phyloP scores from a whole-genome alignment of 64 coral and sea anemone species.

The Montipora foliosa region DNA sequence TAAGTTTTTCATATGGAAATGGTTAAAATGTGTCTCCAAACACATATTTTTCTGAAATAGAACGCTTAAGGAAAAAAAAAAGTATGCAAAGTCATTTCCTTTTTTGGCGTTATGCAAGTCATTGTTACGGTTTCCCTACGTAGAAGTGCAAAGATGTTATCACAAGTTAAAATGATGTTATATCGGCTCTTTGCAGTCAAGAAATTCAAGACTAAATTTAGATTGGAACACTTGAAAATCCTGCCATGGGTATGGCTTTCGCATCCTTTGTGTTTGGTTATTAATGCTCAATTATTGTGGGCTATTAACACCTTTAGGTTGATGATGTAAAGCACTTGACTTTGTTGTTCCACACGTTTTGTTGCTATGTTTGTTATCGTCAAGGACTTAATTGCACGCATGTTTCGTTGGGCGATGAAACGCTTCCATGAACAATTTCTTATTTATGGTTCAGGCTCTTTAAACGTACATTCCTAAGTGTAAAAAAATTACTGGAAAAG shows the following conservation, averaged over 20 bases:
- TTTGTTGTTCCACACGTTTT: background rate
- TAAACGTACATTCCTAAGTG: background rate
- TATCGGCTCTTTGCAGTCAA: background rate
- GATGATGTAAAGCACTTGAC: conserved; percentile 15
- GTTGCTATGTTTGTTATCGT: conserved; percentile 57
- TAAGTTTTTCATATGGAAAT: background rate
- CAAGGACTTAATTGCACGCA: conserved; percentile 24
- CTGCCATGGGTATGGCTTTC: background rate
- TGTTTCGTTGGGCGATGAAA: background rate
- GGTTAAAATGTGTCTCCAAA: background rate
- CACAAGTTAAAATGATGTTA: conserved; percentile 8
- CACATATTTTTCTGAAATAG: background rate
- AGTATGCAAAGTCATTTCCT: background rate
- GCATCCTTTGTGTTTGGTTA: background rate
- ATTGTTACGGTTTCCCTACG: background rate
- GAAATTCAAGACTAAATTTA: conserved; percentile 45
- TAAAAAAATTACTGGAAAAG: background rate
- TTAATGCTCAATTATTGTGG: background rate
- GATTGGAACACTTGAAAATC: background rate
- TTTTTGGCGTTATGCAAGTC: background rate
- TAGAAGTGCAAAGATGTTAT: background rate
- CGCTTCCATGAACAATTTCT: background rate
- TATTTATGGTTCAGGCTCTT: background rate
- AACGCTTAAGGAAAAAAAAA: background rate
- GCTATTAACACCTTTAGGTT: background rate